Evolutionary conservation across 2,797 vertebrate genomes (phyloP).

Genomic region (Pangasius macronema): DNA sequence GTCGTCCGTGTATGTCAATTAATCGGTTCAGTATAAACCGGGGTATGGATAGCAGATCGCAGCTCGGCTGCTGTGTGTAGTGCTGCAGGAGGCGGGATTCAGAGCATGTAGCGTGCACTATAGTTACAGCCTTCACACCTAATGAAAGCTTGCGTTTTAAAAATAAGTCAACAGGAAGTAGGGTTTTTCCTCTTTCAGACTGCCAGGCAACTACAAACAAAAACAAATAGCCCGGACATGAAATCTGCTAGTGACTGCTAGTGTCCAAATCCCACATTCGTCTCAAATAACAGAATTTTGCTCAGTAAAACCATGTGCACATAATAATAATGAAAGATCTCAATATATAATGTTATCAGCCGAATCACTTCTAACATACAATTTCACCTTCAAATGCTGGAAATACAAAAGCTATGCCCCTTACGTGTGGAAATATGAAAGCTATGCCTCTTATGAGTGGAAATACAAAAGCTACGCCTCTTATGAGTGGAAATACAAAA

Average conservation of each 20-base stretch:
- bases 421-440: too few relatives aligned
- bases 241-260: not conserved
- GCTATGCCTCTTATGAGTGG: too few relatives aligned
- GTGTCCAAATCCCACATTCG: not conserved
- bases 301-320: too few relatives aligned
- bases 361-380: not conserved
- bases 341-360: not conserved
- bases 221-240: not conserved
- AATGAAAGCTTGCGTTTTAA: not conserved
- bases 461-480: too few relatives aligned
- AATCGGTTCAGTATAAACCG: not conserved
- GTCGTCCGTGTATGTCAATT: not conserved
- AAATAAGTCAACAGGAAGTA: not conserved
- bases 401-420: not conserved
- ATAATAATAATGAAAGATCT: too few relatives aligned
- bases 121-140: not conserved
- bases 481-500: too few relatives aligned
- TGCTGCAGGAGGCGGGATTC: too few relatives aligned
- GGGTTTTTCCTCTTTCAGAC: not conserved
- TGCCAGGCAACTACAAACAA: not conserved
- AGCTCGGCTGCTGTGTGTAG: not conserved
- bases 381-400: not conserved
- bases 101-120: too few relatives aligned
- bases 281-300: not conserved
- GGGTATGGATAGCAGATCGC: not conserved